phyloP scores from a whole-genome alignment of 2,797 vertebrate genomes.

The Euphonia xanthogaster region DNA sequence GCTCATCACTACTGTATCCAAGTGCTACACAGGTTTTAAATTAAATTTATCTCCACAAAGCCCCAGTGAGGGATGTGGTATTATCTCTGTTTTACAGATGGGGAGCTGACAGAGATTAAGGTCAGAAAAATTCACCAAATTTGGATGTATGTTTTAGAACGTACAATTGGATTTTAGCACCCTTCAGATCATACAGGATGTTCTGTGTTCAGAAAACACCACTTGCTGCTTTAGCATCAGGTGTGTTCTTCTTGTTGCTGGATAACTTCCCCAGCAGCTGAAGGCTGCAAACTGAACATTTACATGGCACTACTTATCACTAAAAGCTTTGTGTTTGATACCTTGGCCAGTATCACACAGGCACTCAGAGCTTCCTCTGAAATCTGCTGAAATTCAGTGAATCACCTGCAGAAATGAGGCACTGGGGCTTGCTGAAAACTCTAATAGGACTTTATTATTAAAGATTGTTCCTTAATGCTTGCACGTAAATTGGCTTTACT shows the following conservation, averaged over 20 bases:
- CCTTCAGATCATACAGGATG: neutral
- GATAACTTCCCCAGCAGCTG: neutral
- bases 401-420: neutral
- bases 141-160: neutral
- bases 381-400: neutral
- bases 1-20: neutral
- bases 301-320: accelerated
- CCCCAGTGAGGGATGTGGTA: neutral
- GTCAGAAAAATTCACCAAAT: slow-evolving; percentile 32
- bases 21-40: slow-evolving; percentile 45
- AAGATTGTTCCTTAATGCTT: neutral
- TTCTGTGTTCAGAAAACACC: neutral
- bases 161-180: neutral
- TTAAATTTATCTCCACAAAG: slow-evolving; percentile 50
- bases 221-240: neutral
- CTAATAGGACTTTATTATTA: neutral
- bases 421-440: neutral
- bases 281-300: neutral
- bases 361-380: neutral
- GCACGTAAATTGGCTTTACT: neutral
- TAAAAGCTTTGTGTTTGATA: neutral
- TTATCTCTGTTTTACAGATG: slow-evolving; percentile 49
- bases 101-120: slow-evolving; percentile 35
- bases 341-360: neutral
- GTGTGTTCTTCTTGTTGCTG: neutral